Conservation (phyloP, 23 tunicate genomes). For the Styela plicata region DNA sequence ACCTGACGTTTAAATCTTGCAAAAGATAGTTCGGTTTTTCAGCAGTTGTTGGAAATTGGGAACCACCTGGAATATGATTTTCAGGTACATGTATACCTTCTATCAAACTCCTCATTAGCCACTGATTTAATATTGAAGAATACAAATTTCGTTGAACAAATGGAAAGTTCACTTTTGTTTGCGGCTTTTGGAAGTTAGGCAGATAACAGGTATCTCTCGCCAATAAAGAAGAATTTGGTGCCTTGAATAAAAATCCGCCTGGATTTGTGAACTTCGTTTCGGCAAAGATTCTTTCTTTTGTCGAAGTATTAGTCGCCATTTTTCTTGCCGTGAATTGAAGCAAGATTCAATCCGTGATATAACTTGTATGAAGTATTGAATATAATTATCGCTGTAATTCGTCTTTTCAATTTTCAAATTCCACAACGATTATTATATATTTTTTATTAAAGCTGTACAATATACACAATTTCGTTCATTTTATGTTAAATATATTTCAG, state of each 20-base stretch:
- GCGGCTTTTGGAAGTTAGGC: background rate
- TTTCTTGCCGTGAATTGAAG: too few species aligned
- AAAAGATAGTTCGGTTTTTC: background rate
- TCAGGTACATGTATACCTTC: background rate
- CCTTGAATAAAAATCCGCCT: background rate
- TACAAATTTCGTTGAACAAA: background rate
- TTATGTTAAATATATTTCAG: too few species aligned
- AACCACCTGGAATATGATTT: too few species aligned
- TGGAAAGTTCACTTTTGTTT: background rate
- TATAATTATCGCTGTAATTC: too few species aligned
- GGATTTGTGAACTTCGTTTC: background rate
- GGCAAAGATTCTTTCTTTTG: background rate
- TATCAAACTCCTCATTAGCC: background rate
- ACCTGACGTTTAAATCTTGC: background rate
- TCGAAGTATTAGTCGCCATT: background rate
- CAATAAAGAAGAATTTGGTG: background rate
- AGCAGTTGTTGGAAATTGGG: background rate
- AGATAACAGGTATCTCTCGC: background rate
- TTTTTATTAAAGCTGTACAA: too few species aligned
- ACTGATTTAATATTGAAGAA: background rate
- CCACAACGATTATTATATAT: too few species aligned
- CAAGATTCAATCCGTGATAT: too few species aligned
- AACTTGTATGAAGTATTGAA: too few species aligned
- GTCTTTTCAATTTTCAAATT: too few species aligned
- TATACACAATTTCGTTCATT: too few species aligned